A percentile compares a stretch with the other conserved stretches of the same genome.
phyloP scores from a whole-genome alignment of 2,888 invertebrate species.

The Serripes groenlandicus region DNA sequence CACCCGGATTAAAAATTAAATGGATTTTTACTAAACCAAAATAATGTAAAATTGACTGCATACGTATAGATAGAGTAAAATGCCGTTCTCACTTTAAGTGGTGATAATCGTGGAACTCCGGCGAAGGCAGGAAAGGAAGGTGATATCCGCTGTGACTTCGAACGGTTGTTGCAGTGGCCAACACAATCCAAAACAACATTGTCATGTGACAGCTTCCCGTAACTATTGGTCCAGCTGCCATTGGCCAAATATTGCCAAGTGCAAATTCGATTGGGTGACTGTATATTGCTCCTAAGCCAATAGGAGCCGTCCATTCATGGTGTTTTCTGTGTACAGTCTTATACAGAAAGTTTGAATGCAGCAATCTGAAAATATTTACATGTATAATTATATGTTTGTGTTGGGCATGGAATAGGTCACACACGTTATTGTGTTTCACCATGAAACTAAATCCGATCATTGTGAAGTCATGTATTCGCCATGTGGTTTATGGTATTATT shows the following conservation, averaged over 20 bases:
- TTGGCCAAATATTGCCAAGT: conserved; percentile 92
- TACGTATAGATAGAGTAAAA: too few relatives aligned
- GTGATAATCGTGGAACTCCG: conserved; percentile 95
- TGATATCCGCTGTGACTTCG: conserved; percentile 95
- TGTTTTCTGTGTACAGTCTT: conserved; percentile 94
- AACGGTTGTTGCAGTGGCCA: conserved; percentile 92
- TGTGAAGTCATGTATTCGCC: too few relatives aligned
- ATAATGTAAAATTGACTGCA: too few relatives aligned
- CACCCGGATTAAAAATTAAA: too few relatives aligned
- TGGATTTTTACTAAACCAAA: too few relatives aligned
- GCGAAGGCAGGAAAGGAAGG: conserved; percentile 93
- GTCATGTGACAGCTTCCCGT: conserved; percentile 89
- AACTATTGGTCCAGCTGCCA: conserved; percentile 89
- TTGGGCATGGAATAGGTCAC: too few relatives aligned
- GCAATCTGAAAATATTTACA: too few relatives aligned
- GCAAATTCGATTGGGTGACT: conserved; percentile 92
- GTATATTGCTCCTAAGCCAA: conserved; percentile 93
- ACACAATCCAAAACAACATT: conserved; percentile 90
- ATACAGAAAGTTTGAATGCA: conserved; percentile 92
- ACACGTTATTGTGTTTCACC: too few relatives aligned
- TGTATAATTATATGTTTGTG: too few relatives aligned
- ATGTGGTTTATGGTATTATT: too few relatives aligned
- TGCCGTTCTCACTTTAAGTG: conserved; percentile 92
- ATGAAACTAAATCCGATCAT: too few relatives aligned
- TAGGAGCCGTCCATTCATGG: conserved; percentile 95